Evolutionary conservation across 2,797 vertebrate species (phyloP), one percentile per base, ranked within the genome.

Genomic region (Anguilla obscura): DNA sequence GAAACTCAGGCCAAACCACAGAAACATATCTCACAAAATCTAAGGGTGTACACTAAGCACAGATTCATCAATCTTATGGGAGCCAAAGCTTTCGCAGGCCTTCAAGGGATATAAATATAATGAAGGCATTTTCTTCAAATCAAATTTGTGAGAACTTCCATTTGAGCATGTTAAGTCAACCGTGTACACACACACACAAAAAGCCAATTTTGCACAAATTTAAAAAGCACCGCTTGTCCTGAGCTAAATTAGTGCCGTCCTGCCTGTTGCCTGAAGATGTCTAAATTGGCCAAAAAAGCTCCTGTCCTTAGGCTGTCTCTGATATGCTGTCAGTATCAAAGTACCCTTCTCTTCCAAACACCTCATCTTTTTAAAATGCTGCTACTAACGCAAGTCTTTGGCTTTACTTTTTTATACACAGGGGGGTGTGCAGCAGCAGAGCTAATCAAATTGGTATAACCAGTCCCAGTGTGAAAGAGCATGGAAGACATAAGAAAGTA

Each of bases 221-320:
- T 24, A 82, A 58, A 58, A 66, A 36, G 84, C 27, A 33, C 52
- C 1, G 33, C 21, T 10, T 69, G 60, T 18, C 27, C 71, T 56
- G 66, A 79, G 48, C n/a, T 30, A 0, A 14, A 84, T 16, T 40
- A 48, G 30, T 66, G 71, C 45, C 40, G 56, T 36, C 14, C 40
- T 88, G 18, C 76, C 52, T 60, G 24, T 79, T 85, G 30, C 71
- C 85, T 86, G 40, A 71, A 90, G 86, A 76, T 74, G n/a, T 76
- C 82, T 87, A 33, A 88, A 83, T 54, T 60, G 48, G 14, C 1
- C n/a, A 14, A 27, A 79, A 27, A 48, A 86, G 30, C 58, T 86
- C 14, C 52, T n/a, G 56, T 50, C 33, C 33, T 52, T 18, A 40
- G 33, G 33, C 8, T 66, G 30, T 48, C 86, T 27, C 50, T 60